Evolutionary conservation across 2,888 invertebrate species (phyloP).

Genomic region (Carcina quercana): DNA sequence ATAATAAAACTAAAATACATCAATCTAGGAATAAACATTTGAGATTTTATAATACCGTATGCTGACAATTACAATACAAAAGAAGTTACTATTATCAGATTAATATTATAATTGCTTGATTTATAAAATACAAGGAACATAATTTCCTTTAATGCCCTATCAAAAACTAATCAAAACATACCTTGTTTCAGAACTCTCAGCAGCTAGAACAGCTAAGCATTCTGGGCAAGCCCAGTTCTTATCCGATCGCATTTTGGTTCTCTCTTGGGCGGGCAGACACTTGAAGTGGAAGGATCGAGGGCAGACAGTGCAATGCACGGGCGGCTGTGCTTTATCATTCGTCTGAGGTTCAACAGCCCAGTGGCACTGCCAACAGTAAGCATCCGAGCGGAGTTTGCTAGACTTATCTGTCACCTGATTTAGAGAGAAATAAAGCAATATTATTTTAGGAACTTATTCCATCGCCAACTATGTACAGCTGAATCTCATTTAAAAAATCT

Average conservation of each 20-base stretch:
- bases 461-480: too few species aligned
- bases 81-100: too few species aligned
- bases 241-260: slow-evolving; percentile 51
- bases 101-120: too few species aligned
- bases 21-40: too few species aligned
- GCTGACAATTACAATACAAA: too few species aligned
- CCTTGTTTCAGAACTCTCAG: slow-evolving; percentile 83
- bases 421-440: slow-evolving; percentile 17
- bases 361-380: slow-evolving; percentile 95
- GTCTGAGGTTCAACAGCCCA: slow-evolving; percentile 75
- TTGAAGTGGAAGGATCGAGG: slow-evolving; percentile 88
- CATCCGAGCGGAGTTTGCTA: slow-evolving; percentile 72
- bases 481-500: too few species aligned
- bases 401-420: slow-evolving; percentile 18
- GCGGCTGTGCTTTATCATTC: slow-evolving; percentile 48
- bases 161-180: slow-evolving; percentile 30
- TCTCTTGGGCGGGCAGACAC: slow-evolving; percentile 76
- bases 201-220: slow-evolving; percentile 82
- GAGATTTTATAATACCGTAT: too few species aligned
- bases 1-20: too few species aligned
- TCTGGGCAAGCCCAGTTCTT: slow-evolving; percentile 90
- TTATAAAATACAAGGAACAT: too few species aligned
- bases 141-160: too few species aligned
- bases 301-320: slow-evolving; percentile 84
- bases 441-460: too few species aligned